Evolutionary conservation across 2,888 invertebrate genomes (phyloP).

Genomic region (Netelia melanura): DNA sequence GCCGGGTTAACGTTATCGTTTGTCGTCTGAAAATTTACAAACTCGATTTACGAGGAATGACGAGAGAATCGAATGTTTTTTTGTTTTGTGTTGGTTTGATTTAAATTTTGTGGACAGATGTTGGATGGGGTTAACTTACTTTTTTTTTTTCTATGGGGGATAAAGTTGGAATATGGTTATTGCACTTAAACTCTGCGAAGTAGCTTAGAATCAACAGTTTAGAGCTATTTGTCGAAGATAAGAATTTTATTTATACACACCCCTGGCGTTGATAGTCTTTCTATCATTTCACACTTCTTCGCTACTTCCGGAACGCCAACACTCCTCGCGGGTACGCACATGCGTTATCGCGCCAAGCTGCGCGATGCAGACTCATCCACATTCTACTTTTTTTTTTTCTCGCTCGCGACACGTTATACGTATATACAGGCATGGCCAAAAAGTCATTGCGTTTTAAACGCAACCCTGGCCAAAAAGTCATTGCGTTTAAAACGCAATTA

Average conservation of each 20-base stretch:
- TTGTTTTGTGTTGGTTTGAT: not conserved
- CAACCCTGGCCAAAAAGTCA: too few relatives aligned
- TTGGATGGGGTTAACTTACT: too few relatives aligned
- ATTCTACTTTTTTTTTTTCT: constrained; percentile 1
- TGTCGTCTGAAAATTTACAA: constrained; percentile 13
- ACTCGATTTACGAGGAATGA: not conserved
- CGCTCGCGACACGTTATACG: not conserved
- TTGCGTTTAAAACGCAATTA: too few relatives aligned
- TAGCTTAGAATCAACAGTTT: constrained; percentile 64
- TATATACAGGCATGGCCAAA: not conserved
- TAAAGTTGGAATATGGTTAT: not conserved
- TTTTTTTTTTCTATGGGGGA: not conserved
- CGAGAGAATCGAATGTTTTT: not conserved
- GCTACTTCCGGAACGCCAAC: constrained; percentile 73
- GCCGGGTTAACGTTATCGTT: constrained; percentile 42
- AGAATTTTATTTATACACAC: constrained; percentile 63
- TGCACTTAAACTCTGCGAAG: constrained; percentile 9
- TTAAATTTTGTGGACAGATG: too few relatives aligned
- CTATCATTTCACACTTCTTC: constrained; percentile 68
- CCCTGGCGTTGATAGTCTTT: constrained; percentile 62
- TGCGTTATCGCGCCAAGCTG: constrained; percentile 59
- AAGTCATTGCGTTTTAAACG: too few relatives aligned
- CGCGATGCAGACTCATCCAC: constrained; percentile 25
- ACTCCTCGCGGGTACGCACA: constrained; percentile 57
- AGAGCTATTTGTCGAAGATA: constrained; percentile 65